phyloP scores from a whole-genome alignment of 2,888 invertebrate species.

The Drosophila nr. perissopoda region DNA sequence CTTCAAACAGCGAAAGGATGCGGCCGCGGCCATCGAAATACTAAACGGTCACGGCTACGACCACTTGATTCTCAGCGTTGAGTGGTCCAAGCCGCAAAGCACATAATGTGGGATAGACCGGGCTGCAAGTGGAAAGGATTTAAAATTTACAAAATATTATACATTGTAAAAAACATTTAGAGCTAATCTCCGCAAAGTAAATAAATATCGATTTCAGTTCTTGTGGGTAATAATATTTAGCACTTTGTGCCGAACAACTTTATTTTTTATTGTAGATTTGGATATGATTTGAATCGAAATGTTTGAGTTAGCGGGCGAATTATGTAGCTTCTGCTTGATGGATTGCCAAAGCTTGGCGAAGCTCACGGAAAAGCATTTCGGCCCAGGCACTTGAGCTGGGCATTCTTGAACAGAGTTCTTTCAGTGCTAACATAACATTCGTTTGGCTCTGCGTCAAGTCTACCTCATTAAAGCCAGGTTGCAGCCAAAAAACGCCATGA shows the following conservation, averaged over 20 bases:
- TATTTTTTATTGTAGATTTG: neutral
- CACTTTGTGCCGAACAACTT: neutral
- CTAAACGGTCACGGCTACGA: conserved; percentile 99
- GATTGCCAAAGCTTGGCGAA: conserved; percentile 33
- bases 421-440: conserved; percentile 50
- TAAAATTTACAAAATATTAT: neutral
- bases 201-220: neutral
- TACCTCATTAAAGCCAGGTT: conserved; percentile 28
- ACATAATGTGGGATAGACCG: neutral
- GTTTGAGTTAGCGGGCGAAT: neutral
- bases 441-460: conserved; percentile 44
- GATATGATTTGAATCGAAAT: neutral
- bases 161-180: neutral
- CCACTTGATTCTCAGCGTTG: conserved; percentile 98
- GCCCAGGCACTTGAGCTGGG: conserved; percentile 41
- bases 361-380: conserved; percentile 18
- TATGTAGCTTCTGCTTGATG: conserved; percentile 20
- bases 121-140: neutral
- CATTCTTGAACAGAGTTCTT: conserved; percentile 33
- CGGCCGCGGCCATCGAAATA: conserved; percentile 94
- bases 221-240: neutral
- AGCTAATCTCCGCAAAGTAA: neutral
- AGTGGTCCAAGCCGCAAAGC: conserved; percentile 96
- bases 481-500: conserved; percentile 37
- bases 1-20: conserved; percentile 95